Conservation (phyloP, 2,888 invertebrate species). For the Argyresthia goedartella region DNA sequence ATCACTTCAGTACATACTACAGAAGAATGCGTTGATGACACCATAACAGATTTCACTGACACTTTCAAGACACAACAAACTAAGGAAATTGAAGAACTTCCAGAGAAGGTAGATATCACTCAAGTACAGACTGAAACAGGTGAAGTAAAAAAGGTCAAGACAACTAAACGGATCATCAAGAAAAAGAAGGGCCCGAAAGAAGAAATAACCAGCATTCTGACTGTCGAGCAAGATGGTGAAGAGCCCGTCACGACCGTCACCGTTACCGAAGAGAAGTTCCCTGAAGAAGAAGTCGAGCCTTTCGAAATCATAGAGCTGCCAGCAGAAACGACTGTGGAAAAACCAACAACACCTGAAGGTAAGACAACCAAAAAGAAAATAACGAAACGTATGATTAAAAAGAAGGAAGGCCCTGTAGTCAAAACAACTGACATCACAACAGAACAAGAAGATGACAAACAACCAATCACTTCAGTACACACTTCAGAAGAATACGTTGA, state of each 20-base stretch:
- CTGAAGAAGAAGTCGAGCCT: neutral
- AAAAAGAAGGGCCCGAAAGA: constrained; percentile 29
- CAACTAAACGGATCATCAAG: constrained; percentile 12
- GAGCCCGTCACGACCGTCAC: constrained; percentile 1
- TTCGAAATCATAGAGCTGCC: constrained; percentile 18
- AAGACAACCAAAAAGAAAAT: constrained; percentile 25
- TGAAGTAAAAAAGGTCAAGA: constrained; percentile 5
- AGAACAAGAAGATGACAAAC: constrained; percentile 13
- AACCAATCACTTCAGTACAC: constrained; percentile 32
- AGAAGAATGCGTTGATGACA: constrained; percentile 19
- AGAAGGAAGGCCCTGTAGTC: constrained; percentile 25
- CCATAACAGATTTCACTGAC: constrained; percentile 8
- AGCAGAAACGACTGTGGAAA: constrained; percentile 19
- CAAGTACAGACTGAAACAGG: constrained; percentile 7
- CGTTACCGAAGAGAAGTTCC: constrained; percentile 16
- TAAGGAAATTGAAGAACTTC: constrained; percentile 6
- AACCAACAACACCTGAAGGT: constrained; percentile 1
- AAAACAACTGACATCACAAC: constrained; percentile 14
- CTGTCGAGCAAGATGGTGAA: constrained; percentile 23
- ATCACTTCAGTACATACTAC: constrained; percentile 25
- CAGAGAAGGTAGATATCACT: constrained; percentile 7
- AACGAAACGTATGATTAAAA: too few relatives aligned
- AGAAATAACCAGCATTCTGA: constrained; percentile 38
- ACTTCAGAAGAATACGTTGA: constrained; percentile 18
- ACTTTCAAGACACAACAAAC: neutral